Evolutionary conservation across 2,797 vertebrate species (phyloP), one percentile per base, ranked within the genome.

Genomic region (Dryobates pubescens): DNA sequence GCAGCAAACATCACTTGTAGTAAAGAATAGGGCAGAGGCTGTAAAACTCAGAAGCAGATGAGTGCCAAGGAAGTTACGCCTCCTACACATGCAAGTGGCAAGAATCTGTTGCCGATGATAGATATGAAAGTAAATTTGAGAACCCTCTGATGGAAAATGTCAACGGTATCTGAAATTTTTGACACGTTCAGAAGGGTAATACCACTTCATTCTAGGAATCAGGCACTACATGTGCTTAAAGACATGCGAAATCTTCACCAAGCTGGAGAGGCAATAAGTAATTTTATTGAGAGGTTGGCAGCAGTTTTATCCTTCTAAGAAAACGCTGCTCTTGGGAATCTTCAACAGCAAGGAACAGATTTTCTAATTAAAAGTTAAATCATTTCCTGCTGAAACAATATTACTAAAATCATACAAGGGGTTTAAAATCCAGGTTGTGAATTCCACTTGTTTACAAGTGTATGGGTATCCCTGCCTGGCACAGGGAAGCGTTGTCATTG

Each of bases 281-380:
- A 63, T 78, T 75, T 90, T 82, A 69, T 41, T 70, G n/a, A 53
- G 92, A 56, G 73, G 27, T 67, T 89, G 71, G 47, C 32, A 62
- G 18, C 71, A 34, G 58, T 61, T 79, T 80, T 58, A 47, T 64
- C 32, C 65, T 79, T 91, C 64, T 17, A 65, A 68, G 61, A 86
- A 79, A 61, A 43, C 3, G 1, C 29, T 82, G 47, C 45, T 86
- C 30, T 61, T 84, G 74, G 74, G 45, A 82, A 30, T 86, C 30
- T 73, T 84, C 61, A 56, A 4, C 59, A 84, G 10, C 12, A 5
- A 73, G 61, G 53, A 59, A 23, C 38, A 3, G 34, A 5, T 51
- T 87, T 81, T 83, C 30, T 73, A 64, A 74, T 74, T 49, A 69
- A 89, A 95, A 92, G 78, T 75, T 34, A 77, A 77, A 69, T 80